phyloP scores from a whole-genome alignment of 2,888 invertebrate species.

The Perizoma affinitatum region DNA sequence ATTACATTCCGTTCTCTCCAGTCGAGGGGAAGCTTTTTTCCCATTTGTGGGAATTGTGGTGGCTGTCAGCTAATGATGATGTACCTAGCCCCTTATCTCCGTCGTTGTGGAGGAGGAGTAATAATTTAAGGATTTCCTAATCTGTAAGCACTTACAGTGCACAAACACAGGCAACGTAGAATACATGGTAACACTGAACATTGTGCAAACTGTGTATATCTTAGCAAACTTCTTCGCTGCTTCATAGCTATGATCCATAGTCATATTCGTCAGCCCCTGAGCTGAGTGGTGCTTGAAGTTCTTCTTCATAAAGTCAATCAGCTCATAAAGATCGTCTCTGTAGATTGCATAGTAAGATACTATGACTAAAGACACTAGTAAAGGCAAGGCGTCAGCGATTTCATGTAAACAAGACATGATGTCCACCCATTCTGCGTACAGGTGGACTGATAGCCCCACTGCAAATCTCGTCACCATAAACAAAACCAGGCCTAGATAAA shows the following conservation, averaged over 20 bases:
- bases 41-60: too few relatives aligned
- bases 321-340: constrained; percentile 57
- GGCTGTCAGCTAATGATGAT: too few relatives aligned
- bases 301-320: constrained; percentile 59
- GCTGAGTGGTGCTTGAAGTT: constrained; percentile 71
- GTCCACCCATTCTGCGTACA: constrained; percentile 65
- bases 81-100: too few relatives aligned
- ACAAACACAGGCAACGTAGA: constrained; percentile 58
- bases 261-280: constrained; percentile 71
- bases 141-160: constrained; percentile 60
- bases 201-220: constrained; percentile 67
- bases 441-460: constrained; percentile 51
- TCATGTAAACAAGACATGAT: constrained; percentile 65
- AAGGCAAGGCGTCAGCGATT: constrained; percentile 66
- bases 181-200: constrained; percentile 72
- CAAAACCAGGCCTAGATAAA: constrained; percentile 60
- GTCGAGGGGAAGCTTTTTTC: too few relatives aligned
- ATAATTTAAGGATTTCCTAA: too few relatives aligned
- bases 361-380: constrained; percentile 59
- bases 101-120: too few relatives aligned
- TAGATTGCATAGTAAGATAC: constrained; percentile 62
- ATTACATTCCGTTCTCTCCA: too few relatives aligned
- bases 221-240: constrained; percentile 63
- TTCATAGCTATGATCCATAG: constrained; percentile 61
- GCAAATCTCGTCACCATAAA: constrained; percentile 54